These are phyloP conservation scores for Salvelinus namaycush DNA, from an alignment of 2,113 vertebrate species.

Conservation along the genomic window DNA sequence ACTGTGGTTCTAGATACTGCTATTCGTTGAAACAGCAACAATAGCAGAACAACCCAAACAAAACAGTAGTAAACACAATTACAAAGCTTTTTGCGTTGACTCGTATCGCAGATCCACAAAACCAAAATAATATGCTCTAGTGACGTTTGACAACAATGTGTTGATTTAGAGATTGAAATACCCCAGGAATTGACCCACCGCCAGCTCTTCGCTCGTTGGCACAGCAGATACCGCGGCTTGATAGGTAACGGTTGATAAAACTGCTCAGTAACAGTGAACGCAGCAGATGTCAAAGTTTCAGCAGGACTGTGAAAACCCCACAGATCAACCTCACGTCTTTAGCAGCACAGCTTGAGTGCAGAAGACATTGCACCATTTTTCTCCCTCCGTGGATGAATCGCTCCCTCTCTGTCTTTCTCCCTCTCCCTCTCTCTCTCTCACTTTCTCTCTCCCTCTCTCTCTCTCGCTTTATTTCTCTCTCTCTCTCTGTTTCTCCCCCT, in stretches of 20 bases:
- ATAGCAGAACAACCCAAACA: background rate
- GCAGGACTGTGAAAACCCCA: background rate
- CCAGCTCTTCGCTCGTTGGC: conserved; percentile 57
- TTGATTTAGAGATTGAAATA: conserved; percentile 17
- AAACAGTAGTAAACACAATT: background rate
- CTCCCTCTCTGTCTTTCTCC: background rate
- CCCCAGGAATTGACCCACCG: conserved; percentile 46
- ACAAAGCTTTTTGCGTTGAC: background rate
- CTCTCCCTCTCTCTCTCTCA: no score
- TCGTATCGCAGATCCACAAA: background rate
- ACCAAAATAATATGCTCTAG: conserved; percentile 1
- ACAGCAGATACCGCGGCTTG: conserved; percentile 32
- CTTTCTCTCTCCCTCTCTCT: no score
- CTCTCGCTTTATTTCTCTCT: background rate
- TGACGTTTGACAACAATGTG: conserved; percentile 32
- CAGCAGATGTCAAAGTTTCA: conserved; percentile 41
- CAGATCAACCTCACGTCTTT: background rate
- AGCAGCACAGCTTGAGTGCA: background rate
- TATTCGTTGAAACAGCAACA: background rate
- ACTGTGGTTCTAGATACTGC: background rate
- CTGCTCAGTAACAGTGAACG: conserved; percentile 28
- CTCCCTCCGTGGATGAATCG: background rate
- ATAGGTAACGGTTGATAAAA: conserved; percentile 39
- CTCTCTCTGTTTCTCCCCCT: no score
- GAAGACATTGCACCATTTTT: background rate